phyloP scores from a whole-genome alignment of 2,888 invertebrate genomes.

The Reticulitermes lucifugus region DNA sequence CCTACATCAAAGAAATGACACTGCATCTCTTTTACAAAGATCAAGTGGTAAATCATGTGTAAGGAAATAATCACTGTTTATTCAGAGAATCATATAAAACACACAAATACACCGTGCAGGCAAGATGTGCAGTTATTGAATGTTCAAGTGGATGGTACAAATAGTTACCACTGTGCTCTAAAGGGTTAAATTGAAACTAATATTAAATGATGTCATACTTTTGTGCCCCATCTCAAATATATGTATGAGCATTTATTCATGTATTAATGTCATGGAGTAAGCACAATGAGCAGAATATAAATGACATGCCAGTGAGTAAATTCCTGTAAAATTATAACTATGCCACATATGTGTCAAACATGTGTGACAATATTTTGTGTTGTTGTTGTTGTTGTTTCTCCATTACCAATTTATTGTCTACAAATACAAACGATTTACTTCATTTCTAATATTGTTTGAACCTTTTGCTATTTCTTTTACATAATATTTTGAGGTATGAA shows the following conservation, averaged over 20 bases:
- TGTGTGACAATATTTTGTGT: background rate
- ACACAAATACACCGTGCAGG: too few species aligned
- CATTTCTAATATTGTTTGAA: background rate
- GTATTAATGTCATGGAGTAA: background rate
- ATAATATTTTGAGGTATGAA: background rate
- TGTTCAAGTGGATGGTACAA: too few species aligned
- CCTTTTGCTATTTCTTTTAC: background rate
- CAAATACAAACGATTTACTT: background rate
- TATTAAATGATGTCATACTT: constrained; percentile 1
- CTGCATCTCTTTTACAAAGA: too few species aligned
- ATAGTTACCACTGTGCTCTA: too few species aligned
- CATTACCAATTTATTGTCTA: constrained; percentile 20
- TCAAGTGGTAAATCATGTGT: too few species aligned
- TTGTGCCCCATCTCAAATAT: background rate
- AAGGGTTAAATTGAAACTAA: background rate
- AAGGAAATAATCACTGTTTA: too few species aligned
- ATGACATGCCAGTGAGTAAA: background rate
- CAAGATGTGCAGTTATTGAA: too few species aligned
- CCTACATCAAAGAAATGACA: too few species aligned
- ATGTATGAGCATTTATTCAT: background rate
- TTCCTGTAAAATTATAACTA: background rate
- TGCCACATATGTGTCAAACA: background rate
- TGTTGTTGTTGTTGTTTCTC: background rate
- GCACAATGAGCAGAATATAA: background rate
- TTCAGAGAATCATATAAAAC: too few species aligned